Evolutionary conservation across 2,113 vertebrate species (phyloP).

Genomic region (Eubucco bourcierii): DNA sequence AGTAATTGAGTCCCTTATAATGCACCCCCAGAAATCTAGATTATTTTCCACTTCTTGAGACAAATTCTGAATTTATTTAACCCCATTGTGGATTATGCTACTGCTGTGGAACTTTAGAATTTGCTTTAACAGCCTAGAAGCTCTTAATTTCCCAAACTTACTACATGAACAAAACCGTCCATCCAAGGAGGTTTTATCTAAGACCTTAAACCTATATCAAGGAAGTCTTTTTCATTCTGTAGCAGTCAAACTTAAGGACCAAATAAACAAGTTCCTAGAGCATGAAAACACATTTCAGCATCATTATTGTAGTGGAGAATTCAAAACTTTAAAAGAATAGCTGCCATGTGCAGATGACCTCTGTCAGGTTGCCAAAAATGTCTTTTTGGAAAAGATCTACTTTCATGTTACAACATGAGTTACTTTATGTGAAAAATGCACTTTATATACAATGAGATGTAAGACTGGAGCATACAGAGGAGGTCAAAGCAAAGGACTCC

Average conservation of each 20-base stretch:
- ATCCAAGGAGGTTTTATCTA: background rate
- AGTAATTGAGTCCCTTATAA: too few relatives aligned
- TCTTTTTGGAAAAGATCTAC: background rate
- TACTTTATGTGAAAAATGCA: background rate
- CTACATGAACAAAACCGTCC: background rate
- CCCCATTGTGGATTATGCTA: background rate
- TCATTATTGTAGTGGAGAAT: background rate
- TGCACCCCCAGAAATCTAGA: too few relatives aligned
- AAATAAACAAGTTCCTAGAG: background rate
- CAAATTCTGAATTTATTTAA: background rate
- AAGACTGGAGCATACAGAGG: background rate
- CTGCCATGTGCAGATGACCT: background rate
- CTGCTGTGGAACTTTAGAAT: background rate
- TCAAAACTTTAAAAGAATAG: background rate
- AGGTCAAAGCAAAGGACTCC: background rate
- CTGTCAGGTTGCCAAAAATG: slow-evolving; percentile 4
- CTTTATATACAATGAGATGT: background rate
- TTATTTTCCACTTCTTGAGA: too few relatives aligned
- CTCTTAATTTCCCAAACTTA: background rate
- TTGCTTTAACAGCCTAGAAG: background rate
- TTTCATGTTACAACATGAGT: background rate
- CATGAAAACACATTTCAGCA: background rate
- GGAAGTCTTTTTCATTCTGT: background rate
- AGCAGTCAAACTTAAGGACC: background rate
- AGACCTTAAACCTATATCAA: background rate